Base-by-base conservation (phyloP, 2,888 invertebrate species). In the Acrobasis consociella region DNA sequence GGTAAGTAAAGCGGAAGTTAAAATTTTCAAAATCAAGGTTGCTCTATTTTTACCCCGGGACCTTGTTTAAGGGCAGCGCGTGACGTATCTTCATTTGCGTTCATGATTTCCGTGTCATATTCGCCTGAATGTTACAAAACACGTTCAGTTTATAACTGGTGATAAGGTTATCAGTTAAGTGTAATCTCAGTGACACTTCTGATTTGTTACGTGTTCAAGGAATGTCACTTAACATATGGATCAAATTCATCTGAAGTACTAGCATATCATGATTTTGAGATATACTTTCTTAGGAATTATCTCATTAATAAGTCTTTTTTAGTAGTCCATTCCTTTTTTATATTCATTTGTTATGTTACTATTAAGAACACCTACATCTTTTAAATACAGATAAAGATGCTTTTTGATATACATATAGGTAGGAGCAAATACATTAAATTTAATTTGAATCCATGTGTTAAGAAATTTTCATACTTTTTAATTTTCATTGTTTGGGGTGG, bases 1-100 rank as follows among this genome's bases (percentile, higher is more conserved):
- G 99, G 99, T 98, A 94, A 95, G 90, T 89, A 39, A 73, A 73
- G 77, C 74, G 72, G 72, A 78, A 72, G 74, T 70, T 65, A 64
- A 64, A 38, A 55, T 42, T 39, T 39, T 56, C 56, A 42, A 42
- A 56, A 56, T 71, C 77, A 86, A 86, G 86, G 86, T 81, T 79
- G 70, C 60, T 62, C 80, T 87, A 88, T 85, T 84, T 73, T 77
- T 84, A 82, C 68, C 76, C 64, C 66, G 67, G 80, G 78, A 83
- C 86, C 85, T 87, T 81, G 84, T 72, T 55, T 75, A 72, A 81
- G 80, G 83, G 76, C 83, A 82, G 72, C 69, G 66, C 13, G 11
- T 9, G 22, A 55, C 16, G 22, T n/a, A 17, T 37, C 16, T 51
- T 38, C 22, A 51, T 17, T 42, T 42, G 17, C 56, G 16, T 42